These are phyloP conservation scores for Macquaria ambigua DNA, from an alignment of 2,113 vertebrate species.

Conservation along the genomic window DNA sequence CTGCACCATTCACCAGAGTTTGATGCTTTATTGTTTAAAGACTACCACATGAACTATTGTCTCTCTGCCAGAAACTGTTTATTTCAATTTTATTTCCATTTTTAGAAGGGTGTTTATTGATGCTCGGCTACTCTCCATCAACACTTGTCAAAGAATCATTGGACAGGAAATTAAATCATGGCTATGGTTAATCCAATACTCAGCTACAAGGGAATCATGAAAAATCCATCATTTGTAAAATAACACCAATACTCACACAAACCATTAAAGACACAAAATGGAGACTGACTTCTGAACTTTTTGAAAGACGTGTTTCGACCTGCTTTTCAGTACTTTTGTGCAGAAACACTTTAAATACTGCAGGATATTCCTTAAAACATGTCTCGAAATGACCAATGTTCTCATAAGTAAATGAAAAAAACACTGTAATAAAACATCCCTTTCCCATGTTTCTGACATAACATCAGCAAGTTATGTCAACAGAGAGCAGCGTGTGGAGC, in stretches of 20 bases:
- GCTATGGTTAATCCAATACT: not conserved
- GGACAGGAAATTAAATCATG: not conserved
- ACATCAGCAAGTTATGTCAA: constrained; percentile 37
- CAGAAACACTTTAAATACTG: not conserved
- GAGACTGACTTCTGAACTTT: not conserved
- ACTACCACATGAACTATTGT: constrained; percentile 28
- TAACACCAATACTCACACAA: not conserved
- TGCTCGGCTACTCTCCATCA: constrained; percentile 7
- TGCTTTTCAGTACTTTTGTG: not conserved
- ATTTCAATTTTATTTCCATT: constrained; percentile 19
- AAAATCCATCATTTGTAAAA: not conserved
- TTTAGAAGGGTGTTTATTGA: constrained; percentile 53
- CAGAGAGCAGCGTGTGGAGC: constrained; percentile 21
- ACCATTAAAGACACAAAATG: not conserved
- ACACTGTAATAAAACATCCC: not conserved
- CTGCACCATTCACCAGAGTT: constrained; percentile 2
- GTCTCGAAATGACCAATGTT: not conserved
- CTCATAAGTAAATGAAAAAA: not conserved
- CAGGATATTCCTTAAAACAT: not conserved
- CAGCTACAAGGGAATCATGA: not conserved
- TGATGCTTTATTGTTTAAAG: constrained; percentile 15
- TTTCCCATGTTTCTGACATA: not conserved
- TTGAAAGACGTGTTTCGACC: not conserved
- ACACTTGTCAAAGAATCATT: not conserved
- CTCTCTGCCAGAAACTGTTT: constrained; percentile 28